Evolutionary conservation across 1,140 invertebrate species (phyloP), one percentile per base, ranked within the genome.

Genomic region (Heliconius hewitsoni): DNA sequence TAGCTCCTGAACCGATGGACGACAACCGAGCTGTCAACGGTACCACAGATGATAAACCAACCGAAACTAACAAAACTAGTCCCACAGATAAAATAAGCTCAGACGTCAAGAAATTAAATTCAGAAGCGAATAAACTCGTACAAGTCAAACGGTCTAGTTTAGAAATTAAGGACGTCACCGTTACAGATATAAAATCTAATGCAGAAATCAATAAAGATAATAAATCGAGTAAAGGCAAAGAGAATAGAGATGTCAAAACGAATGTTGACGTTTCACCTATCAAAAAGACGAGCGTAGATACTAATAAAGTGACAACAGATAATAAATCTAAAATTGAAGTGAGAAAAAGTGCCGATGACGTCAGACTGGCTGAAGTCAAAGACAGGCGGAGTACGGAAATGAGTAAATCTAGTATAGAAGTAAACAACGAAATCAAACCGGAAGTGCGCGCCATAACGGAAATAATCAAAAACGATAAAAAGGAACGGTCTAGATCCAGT

Each of bases 71-170:
- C 73, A 83, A 77, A 77, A 78, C 78, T 70, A 82, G 76, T 19
- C 77, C 84, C 42, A 86, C 84, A 82, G 82, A 83, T 13, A 82
- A 78, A 76, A 82, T 76, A 57, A 77, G 71, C 8, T 71, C 82
- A 73, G 84, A 86, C 80, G 78, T 84, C 8, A 86, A 85, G 46
- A 87, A 81, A 79, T 81, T 82, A 1, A 84, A 73, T 34, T 71
- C 84, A 52, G 84, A 88, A 78, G 19, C 27, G 78, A 74, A 78
- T 16, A 76, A 77, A 50, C 39, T 57, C 37, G 76, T 66, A 71
- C 60, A 76, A 27, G 39, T 78, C 16, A 73, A 73, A 34, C 39
- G 52, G 11, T 57, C 71, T 0, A 81, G 57, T 27, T 42, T 66
- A 13, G 76, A 77, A 27, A 72, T 77, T 13, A 79, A 77, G 27